phyloP scores from a whole-genome alignment of 2,113 vertebrate genomes.

The Amphiprion percula region DNA sequence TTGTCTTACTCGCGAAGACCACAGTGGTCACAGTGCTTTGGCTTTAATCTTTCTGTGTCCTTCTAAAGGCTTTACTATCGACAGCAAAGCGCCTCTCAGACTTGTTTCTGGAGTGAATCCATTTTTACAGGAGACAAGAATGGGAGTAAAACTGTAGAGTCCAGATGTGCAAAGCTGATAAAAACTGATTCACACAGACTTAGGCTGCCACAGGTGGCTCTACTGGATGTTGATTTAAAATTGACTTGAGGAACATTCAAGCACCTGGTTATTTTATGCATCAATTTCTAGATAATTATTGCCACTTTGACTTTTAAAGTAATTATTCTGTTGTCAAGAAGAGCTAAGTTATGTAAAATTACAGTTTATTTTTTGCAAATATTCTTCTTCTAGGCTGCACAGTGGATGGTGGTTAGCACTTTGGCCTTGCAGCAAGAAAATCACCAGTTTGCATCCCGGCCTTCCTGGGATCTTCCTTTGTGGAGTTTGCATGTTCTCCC shows the following conservation, averaged over 20 bases:
- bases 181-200: not conserved
- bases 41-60: conserved; percentile 55
- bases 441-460: too few relatives aligned
- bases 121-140: conserved; percentile 34
- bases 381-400: too few relatives aligned
- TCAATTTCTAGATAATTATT: too few relatives aligned
- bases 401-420: too few relatives aligned
- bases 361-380: too few relatives aligned
- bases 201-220: not conserved
- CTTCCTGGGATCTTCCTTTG: too few relatives aligned
- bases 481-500: too few relatives aligned
- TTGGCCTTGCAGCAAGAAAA: too few relatives aligned
- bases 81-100: conserved; percentile 28
- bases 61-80: conserved; percentile 33
- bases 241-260: not conserved
- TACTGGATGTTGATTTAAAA: not conserved
- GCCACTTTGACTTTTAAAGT: too few relatives aligned
- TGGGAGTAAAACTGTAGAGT: conserved; percentile 11
- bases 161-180: conserved; percentile 55
- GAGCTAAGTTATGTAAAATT: too few relatives aligned
- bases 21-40: conserved; percentile 28
- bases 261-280: too few relatives aligned
- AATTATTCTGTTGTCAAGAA: too few relatives aligned
- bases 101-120: conserved; percentile 17
- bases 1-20: conserved; percentile 34